These are phyloP conservation scores for Drosophila jambulina DNA, from an alignment of 1,140 invertebrate species.

Conservation along the genomic window DNA sequence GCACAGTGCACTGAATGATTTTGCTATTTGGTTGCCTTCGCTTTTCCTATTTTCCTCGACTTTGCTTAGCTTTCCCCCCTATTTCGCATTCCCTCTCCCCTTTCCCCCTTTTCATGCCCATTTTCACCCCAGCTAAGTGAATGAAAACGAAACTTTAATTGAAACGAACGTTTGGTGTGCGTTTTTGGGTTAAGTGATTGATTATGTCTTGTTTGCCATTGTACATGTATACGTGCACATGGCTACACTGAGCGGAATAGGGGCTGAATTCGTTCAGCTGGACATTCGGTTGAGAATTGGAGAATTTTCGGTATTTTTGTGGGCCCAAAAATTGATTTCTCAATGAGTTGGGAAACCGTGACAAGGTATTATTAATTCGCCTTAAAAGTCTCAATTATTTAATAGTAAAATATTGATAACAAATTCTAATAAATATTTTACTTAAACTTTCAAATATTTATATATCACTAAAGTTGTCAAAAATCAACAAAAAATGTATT, in stretches of 20 bases:
- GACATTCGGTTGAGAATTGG: background rate
- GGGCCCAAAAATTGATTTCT: too few relatives aligned
- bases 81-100: background rate
- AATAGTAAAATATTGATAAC: background rate
- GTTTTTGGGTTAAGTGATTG: constrained; percentile 76
- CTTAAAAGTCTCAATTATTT: background rate
- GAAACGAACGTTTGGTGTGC: constrained; percentile 73
- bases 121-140: constrained; percentile 55
- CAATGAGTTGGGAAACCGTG: too few relatives aligned
- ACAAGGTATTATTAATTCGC: too few relatives aligned
- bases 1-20: constrained; percentile 28
- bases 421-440: background rate
- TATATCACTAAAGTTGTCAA: too few relatives aligned
- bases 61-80: constrained; percentile 19
- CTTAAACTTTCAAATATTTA: too few relatives aligned
- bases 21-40: background rate
- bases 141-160: constrained; percentile 82
- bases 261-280: background rate
- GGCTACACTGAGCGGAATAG: constrained; percentile 10
- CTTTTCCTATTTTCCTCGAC: constrained; percentile 1
- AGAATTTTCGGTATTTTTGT: too few relatives aligned
- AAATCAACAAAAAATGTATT: too few relatives aligned
- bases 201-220: constrained; percentile 75
- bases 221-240: constrained; percentile 32
- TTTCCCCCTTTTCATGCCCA: background rate